Evolutionary conservation across 1,140 invertebrate genomes (phyloP).

Genomic region (Diabrotica undecimpunctata): DNA sequence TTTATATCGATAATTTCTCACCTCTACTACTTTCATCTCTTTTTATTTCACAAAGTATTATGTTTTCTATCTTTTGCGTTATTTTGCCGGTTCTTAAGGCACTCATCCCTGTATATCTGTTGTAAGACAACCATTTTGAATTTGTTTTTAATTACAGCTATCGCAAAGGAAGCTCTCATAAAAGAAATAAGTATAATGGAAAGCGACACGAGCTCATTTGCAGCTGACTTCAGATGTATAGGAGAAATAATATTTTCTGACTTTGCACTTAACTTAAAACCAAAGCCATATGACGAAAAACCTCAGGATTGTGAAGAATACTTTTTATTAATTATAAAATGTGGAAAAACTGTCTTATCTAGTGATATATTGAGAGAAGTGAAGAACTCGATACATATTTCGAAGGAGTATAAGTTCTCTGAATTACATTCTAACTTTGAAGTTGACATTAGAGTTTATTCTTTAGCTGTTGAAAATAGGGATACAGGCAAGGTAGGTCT

Average conservation of each 20-base stretch:
- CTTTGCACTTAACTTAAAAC: background rate
- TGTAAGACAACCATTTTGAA: no score
- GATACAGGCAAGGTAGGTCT: background rate
- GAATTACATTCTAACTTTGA: conserved; percentile 43
- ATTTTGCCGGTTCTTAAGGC: no score
- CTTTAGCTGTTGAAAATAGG: background rate
- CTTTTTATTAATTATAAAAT: conserved; percentile 38
- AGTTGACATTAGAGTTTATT: conserved; percentile 38
- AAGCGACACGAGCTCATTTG: conserved; percentile 9
- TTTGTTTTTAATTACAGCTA: conserved; percentile 17
- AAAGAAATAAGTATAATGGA: conserved; percentile 24
- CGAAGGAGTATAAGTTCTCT: conserved; percentile 34
- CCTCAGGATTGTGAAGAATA: conserved; percentile 26
- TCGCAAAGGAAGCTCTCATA: conserved; percentile 22
- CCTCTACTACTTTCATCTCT: no score
- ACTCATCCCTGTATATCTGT: no score
- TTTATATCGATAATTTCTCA: no score
- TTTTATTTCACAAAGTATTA: no score
- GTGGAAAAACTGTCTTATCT: conserved; percentile 39
- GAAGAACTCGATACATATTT: conserved; percentile 33
- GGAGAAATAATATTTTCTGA: conserved; percentile 13
- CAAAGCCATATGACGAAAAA: background rate
- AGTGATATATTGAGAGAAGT: conserved; percentile 37
- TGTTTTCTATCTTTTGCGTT: no score
- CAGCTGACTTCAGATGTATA: conserved; percentile 13